Percentiles rank a stretch among this genome's conserved stretches.
Evolutionary conservation across 2,113 vertebrate species (phyloP).

Genomic region (Paramisgurnus dabryanus): DNA sequence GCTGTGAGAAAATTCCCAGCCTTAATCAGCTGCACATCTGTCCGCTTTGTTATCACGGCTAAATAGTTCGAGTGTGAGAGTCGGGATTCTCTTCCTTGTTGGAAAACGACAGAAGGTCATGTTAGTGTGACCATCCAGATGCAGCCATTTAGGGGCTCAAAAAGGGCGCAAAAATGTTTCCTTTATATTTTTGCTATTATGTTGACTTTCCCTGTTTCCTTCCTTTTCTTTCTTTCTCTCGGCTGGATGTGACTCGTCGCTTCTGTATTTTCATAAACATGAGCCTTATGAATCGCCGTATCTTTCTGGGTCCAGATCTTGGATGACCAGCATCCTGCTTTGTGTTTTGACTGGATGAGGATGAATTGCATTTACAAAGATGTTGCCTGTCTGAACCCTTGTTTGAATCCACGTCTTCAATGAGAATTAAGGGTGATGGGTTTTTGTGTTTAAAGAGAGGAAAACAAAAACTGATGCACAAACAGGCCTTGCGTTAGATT

Average conservation of each 20-base stretch:
- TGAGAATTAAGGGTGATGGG: neutral
- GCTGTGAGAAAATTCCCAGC: slow-evolving; percentile 31
- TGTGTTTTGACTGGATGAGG: neutral
- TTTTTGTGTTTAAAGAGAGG: too few species aligned
- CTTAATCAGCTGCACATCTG: neutral
- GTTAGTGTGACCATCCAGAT: neutral
- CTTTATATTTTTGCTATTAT: slow-evolving; percentile 8
- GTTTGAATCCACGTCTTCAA: neutral
- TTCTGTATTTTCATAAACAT: neutral
- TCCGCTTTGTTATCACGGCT: slow-evolving; percentile 2
- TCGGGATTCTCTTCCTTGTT: neutral
- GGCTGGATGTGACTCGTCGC: slow-evolving; percentile 1
- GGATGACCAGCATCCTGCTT: neutral
- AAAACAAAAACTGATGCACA: too few species aligned
- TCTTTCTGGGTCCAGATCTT: neutral
- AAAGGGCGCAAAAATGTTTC: neutral
- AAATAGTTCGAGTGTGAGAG: slow-evolving; percentile 24
- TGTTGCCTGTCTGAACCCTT: too few species aligned
- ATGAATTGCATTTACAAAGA: neutral
- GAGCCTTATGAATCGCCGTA: neutral
- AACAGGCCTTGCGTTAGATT: too few species aligned
- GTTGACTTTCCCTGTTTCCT: slow-evolving; percentile 6
- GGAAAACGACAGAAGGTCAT: slow-evolving; percentile 7
- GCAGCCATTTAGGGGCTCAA: neutral
- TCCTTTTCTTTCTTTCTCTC: slow-evolving; percentile 20